Conservation (phyloP, 1,140 invertebrate species). For the Heliconius melpomene region DNA sequence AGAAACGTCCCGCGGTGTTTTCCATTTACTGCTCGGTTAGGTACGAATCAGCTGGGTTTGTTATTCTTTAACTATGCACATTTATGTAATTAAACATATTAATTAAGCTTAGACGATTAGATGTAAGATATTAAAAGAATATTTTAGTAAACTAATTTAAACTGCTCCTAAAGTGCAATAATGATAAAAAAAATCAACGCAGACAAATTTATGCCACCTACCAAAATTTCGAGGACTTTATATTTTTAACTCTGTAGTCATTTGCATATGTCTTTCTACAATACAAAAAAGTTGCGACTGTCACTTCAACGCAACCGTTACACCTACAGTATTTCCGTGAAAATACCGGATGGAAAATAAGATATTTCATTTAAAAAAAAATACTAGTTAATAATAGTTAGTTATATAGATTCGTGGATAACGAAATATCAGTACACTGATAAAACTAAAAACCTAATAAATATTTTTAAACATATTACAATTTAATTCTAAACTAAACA, state of each 20-base stretch:
- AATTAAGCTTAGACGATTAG: not conserved
- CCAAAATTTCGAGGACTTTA: slow-evolving; percentile 39
- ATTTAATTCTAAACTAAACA: not conserved
- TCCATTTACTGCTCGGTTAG: slow-evolving; percentile 46
- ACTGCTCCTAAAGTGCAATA: not conserved
- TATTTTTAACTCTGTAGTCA: slow-evolving; percentile 53
- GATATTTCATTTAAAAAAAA: not conserved
- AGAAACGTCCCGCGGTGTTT: slow-evolving; percentile 51
- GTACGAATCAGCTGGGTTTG: slow-evolving; percentile 36
- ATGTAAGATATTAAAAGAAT: not conserved
- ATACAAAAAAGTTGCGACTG: slow-evolving; percentile 22
- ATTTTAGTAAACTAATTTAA: not conserved
- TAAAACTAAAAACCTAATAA: no score
- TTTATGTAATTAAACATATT: not conserved
- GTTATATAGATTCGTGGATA: not conserved
- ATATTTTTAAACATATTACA: no score
- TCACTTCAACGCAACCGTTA: slow-evolving; percentile 18
- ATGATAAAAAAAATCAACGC: not conserved
- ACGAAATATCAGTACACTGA: no score
- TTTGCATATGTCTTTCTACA: slow-evolving; percentile 36
- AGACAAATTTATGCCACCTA: slow-evolving; percentile 29
- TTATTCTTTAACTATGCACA: slow-evolving; percentile 43
- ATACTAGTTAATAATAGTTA: not conserved
- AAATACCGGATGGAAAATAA: not conserved
- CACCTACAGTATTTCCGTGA: slow-evolving; percentile 18